Evolutionary conservation across 2,888 invertebrate species (phyloP).

Genomic region (Ormyrus rosae): DNA sequence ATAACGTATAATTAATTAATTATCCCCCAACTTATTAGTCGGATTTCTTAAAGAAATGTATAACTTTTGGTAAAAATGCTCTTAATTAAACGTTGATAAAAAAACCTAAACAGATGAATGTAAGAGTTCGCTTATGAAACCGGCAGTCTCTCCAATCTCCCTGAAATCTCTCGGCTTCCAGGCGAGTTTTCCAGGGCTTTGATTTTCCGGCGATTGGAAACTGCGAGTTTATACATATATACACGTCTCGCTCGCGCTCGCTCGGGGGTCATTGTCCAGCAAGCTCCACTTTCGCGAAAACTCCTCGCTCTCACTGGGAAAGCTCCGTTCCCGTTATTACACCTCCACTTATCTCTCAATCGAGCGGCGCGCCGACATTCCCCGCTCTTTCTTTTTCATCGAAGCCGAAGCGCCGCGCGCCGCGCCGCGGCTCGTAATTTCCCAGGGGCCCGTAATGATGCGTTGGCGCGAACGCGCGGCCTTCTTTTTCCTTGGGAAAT

Average conservation of each 20-base stretch:
- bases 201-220: no score
- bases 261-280: slow-evolving; percentile 53
- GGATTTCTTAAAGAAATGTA: no score
- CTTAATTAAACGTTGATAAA: no score
- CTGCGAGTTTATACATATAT: neutral
- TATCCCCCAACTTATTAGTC: no score
- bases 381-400: slow-evolving; percentile 15
- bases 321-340: slow-evolving; percentile 52
- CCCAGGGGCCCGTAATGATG: slow-evolving; percentile 40
- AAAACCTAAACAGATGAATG: no score
- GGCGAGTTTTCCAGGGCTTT: no score
- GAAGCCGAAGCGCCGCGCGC: slow-evolving; percentile 14
- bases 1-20: no score
- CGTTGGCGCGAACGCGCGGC: slow-evolving; percentile 13
- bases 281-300: slow-evolving; percentile 57
- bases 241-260: neutral
- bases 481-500: slow-evolving; percentile 40
- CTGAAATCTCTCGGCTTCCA: no score
- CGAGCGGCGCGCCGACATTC: neutral
- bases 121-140: neutral
- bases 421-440: slow-evolving; percentile 32
- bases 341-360: slow-evolving; percentile 20
- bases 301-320: slow-evolving; percentile 54
- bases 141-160: no score
- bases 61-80: no score